Percentiles rank a stretch among this genome's conserved stretches.
These are phyloP conservation scores for Aldabrachelys gigantea DNA, from an alignment of 2,113 vertebrate species.

Conservation along the genomic window DNA sequence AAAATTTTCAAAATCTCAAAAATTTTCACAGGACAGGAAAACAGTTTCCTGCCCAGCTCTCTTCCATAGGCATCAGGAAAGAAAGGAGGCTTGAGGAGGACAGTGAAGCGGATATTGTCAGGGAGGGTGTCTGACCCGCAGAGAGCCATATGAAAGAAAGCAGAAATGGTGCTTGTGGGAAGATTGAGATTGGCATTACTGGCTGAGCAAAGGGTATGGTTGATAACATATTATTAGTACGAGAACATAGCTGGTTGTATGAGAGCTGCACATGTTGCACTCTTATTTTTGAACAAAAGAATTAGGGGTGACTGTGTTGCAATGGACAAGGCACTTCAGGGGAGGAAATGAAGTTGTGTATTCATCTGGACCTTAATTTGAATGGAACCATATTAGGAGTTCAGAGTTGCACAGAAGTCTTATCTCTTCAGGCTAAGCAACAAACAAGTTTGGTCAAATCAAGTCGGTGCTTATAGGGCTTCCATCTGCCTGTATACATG, in stretches of 20 bases:
- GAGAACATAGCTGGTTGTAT: not conserved
- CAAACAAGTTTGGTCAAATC: not conserved
- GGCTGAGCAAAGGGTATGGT: not conserved
- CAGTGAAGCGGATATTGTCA: not conserved
- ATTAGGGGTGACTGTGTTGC: not conserved
- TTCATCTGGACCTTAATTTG: not conserved
- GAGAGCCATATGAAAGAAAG: not conserved
- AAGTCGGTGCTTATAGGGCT: not conserved
- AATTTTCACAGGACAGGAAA: not conserved
- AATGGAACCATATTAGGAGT: too few relatives aligned
- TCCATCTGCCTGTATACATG: not conserved
- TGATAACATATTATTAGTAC: too few relatives aligned
- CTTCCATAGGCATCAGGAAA: not conserved
- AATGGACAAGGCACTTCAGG: not conserved
- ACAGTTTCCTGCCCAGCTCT: not conserved
- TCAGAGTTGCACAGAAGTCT: not conserved
- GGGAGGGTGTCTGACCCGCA: too few relatives aligned
- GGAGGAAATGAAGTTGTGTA: not conserved
- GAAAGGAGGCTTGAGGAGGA: not conserved
- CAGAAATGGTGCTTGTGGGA: too few relatives aligned
- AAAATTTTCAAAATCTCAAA: too few relatives aligned
- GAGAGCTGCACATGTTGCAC: not conserved
- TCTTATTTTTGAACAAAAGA: not conserved
- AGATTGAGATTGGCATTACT: not conserved
- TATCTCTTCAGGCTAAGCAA: not conserved